Evolutionary conservation across 2,797 vertebrate species (phyloP).

Genomic region (Coregonus suidteri): DNA sequence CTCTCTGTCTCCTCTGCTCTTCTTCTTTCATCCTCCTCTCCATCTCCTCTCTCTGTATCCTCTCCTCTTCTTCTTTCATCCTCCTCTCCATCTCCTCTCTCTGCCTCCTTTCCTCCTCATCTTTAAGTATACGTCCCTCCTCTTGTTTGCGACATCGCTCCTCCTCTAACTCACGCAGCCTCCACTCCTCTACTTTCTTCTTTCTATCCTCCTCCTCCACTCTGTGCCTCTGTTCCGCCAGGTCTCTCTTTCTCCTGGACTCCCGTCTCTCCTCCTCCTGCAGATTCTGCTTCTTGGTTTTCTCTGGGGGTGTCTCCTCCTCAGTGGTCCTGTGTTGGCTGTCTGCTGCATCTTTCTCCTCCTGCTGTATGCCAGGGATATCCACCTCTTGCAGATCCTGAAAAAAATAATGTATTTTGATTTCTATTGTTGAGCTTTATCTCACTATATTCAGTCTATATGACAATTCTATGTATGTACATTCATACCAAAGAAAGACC

Average conservation of each 20-base stretch:
- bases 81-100: no score
- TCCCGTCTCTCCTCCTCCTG: constrained; percentile 65
- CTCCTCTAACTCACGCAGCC: constrained; percentile 59
- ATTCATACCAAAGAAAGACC: background rate
- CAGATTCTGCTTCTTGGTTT: constrained; percentile 77
- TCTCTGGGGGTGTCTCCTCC: constrained; percentile 51
- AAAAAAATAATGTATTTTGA: background rate
- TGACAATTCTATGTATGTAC: background rate
- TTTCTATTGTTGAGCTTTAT: background rate
- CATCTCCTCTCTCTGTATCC: constrained; percentile 41
- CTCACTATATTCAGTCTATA: background rate
- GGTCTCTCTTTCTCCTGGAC: constrained; percentile 52
- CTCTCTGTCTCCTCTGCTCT: constrained; percentile 40
- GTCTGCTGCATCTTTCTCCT: constrained; percentile 63
- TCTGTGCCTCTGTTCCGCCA: constrained; percentile 63
- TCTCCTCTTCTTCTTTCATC: constrained; percentile 13
- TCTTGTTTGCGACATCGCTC: constrained; percentile 59
- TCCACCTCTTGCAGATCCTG: constrained; percentile 82
- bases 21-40: constrained; percentile 49
- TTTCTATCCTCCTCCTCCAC: constrained; percentile 55
- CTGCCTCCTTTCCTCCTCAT: background rate
- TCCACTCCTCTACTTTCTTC: constrained; percentile 62
- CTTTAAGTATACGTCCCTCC: constrained; percentile 41
- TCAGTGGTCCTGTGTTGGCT: no score
- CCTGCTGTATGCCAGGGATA: constrained; percentile 72